Percentiles rank a stretch among this genome's conserved stretches.
Conservation (phyloP, 2,113 vertebrate species). For the Thermophis baileyi region DNA sequence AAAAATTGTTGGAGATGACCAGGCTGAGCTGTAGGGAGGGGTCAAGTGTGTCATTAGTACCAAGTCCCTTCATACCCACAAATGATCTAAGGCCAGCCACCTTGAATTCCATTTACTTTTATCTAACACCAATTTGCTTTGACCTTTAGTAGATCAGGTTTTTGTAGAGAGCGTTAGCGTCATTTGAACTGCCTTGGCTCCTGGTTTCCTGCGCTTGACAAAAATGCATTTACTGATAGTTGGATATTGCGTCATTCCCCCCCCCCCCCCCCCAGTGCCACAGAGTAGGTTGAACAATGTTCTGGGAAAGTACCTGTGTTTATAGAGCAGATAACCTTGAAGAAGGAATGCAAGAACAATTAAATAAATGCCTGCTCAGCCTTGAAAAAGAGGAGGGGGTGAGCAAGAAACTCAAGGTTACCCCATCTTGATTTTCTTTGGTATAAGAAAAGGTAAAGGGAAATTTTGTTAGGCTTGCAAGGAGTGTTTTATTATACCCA, state of each 20-base stretch:
- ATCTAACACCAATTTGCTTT: too few relatives aligned
- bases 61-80: too few relatives aligned
- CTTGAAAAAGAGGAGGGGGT: not conserved
- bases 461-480: not conserved
- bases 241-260: not conserved
- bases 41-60: too few relatives aligned
- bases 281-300: not conserved
- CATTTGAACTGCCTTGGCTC: not conserved
- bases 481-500: not conserved
- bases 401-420: not conserved
- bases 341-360: not conserved
- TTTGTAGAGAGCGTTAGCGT: too few relatives aligned
- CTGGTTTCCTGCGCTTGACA: not conserved
- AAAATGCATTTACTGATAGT: not conserved
- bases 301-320: not conserved
- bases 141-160: too few relatives aligned
- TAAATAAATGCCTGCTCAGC: not conserved
- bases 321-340: not conserved
- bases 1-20: too few relatives aligned
- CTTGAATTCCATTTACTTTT: too few relatives aligned
- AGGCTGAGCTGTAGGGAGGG: too few relatives aligned
- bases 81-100: too few relatives aligned
- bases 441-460: not conserved
- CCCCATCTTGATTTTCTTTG: not conserved
- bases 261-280: not conserved